Evolutionary conservation across 2,797 vertebrate species (phyloP), one percentile per base, ranked within the genome.

Genomic region (Thunnus albacares): DNA sequence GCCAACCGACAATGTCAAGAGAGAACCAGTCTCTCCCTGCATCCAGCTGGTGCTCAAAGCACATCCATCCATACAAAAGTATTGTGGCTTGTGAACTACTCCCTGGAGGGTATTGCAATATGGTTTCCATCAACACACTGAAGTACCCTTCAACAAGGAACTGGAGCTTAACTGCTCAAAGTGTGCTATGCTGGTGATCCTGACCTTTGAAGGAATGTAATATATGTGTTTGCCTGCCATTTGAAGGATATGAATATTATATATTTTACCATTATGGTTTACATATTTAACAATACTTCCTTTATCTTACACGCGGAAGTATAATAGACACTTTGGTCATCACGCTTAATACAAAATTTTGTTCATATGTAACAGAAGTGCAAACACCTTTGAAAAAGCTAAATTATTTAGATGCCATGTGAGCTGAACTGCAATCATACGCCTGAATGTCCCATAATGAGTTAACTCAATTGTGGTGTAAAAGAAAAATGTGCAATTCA

Each of bases 101-200:
- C 84, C 86, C 88, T 56, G 67, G 84, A 80, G 86, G 69, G 59
- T 70, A 45, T 66, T 81, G 83, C 81, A 82, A 83, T 88, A 88
- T 86, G 87, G 77, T 80, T 90, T 89, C 79, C 72, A 89, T 84
- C 89, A 88, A 81, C 85, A 80, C 62, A 72, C 65, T 80, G 75
- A 89, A 79, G 81, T 84, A 82, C 81, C 87, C 82, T 87, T 86
- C 81, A 87, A 85, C 81, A 85, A 80, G 67, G 75, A 86, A 78
- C 58, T 85, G 78, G 87, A 80, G 60, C 80, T 76, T 52, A 75
- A 72, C 79, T 55, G 78, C 75, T 81, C 63, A 75, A 62, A 68
- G 79, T 81, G 33, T 59, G 59, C 68, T 66, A 33, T 57, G 66
- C 68, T 70, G 33, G 57, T 74, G 76, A 86, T 72, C 77, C 73